Base-by-base conservation (phyloP, 1,140 invertebrate genomes). In the Bombus balteatus region DNA sequence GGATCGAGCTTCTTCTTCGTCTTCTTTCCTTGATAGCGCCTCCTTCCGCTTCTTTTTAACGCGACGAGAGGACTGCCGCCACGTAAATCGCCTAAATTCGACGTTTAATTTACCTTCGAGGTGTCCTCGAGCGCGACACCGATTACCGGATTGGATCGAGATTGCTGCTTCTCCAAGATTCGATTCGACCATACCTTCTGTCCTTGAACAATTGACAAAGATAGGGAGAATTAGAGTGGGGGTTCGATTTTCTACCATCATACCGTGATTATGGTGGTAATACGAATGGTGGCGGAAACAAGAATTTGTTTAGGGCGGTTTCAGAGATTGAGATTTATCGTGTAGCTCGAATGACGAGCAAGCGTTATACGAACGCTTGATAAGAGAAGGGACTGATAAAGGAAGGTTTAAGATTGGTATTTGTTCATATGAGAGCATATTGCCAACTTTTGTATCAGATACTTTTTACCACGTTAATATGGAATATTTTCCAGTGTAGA, bases 61-160 rank as follows among this genome's bases (percentile, higher is more conserved):
- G 25, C 5, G 2, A 15, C 6, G 43, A 43, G 81, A 41, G 32
- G 81, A 15, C 68, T 25, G 28, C 15, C 41, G 22, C 83, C 84
- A 91, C 87, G 88, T 89, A 89, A 92, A 92, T 92, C 91, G 89
- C 66, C 86, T 72, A 85, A 89, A 87, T 83, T 90, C 89, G 90
- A 91, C 90, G 87, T 92, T 92, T 92, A 92, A 92, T 92, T 92
- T 92, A 83, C 87, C 79, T 83, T 78, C 62, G 86, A 53, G 79
- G 83, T 59, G 53, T 78, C 74, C 73, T 86, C 75, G 79, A 79
- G 47, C 80, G 53, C 79, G 85, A 88, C 87, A 88, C 84, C 87
- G 85, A 88, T 88, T 88, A 88, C 84, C 41, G 59, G 12, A 25
- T 41, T 47, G 47, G n/a, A 66, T 78, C 71, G 72, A 41, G 43